Evolutionary conservation across 2,797 vertebrate species (phyloP).

Genomic region (Schizothorax lantsangensis): DNA sequence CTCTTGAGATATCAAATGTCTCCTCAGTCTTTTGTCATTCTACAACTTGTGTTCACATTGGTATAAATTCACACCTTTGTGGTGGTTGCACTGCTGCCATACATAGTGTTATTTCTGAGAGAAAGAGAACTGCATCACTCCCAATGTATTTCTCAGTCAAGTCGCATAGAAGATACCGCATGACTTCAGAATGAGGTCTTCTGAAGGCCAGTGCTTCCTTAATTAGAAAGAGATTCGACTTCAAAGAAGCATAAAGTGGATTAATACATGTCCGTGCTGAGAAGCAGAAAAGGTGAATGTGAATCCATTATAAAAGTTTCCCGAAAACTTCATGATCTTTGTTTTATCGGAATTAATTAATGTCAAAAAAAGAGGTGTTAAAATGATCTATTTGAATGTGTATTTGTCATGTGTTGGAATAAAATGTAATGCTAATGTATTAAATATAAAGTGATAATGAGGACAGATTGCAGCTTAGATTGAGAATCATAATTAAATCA

Average conservation of each 20-base stretch:
- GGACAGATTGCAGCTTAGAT: slow-evolving; percentile 15
- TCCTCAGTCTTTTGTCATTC: background rate
- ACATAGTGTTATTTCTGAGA: background rate
- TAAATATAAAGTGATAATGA: slow-evolving; percentile 29
- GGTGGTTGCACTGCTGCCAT: no score
- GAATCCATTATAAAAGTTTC: slow-evolving; percentile 15
- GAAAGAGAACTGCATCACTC: background rate
- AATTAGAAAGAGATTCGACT: slow-evolving; percentile 18
- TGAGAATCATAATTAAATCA: slow-evolving; percentile 34
- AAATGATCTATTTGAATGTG: background rate
- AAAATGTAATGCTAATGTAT: background rate
- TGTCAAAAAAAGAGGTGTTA: slow-evolving; percentile 20
- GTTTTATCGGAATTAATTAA: slow-evolving; percentile 14
- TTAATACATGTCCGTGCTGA: background rate
- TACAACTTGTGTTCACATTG: background rate
- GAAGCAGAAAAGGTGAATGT: slow-evolving; percentile 3
- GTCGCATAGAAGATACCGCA: slow-evolving; percentile 10
- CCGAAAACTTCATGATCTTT: background rate
- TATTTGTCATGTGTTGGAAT: background rate
- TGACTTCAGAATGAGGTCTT: slow-evolving; percentile 32
- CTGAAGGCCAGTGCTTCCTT: slow-evolving; percentile 17
- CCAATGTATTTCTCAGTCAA: slow-evolving; percentile 9
- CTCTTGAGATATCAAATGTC: background rate
- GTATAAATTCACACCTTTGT: background rate
- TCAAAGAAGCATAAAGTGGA: slow-evolving; percentile 23